phyloP scores from a whole-genome alignment of 2,113 vertebrate species.

The Notarius lentiginosus region DNA sequence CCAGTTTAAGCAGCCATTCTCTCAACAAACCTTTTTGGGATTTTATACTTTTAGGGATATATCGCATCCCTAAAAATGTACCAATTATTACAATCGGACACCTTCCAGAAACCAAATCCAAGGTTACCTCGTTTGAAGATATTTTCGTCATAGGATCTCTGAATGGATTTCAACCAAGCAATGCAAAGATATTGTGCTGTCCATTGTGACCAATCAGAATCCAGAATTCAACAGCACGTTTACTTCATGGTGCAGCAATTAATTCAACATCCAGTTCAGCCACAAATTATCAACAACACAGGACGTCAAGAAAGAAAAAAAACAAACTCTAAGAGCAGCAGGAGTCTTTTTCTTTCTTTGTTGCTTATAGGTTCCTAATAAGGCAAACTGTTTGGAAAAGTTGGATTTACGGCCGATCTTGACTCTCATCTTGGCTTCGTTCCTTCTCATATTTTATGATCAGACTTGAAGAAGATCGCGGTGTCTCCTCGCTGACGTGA shows the following conservation, averaged over 20 bases:
- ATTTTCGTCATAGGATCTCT: neutral
- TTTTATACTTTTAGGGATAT: no score
- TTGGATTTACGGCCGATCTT: neutral
- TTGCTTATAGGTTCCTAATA: neutral
- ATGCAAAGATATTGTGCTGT: neutral
- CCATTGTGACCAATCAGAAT: neutral
- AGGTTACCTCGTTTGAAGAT: neutral
- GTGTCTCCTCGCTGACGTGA: constrained; percentile 32
- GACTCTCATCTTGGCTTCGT: neutral
- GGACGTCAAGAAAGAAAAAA: neutral
- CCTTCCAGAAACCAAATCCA: neutral
- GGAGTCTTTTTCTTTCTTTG: neutral
- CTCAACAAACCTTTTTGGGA: no score
- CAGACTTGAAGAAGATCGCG: neutral
- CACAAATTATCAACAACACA: neutral
- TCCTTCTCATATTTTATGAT: neutral
- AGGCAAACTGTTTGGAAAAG: neutral
- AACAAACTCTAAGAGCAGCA: neutral
- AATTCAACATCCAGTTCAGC: neutral
- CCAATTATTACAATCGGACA: neutral
- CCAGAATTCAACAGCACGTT: neutral
- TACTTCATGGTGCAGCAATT: neutral
- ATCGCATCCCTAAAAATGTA: no score
- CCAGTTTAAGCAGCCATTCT: no score
- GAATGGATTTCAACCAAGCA: neutral